Percentiles rank a stretch among this genome's conserved stretches.
Evolutionary conservation across 2,888 invertebrate species (phyloP).

Genomic region (Oligia fasciuncula): DNA sequence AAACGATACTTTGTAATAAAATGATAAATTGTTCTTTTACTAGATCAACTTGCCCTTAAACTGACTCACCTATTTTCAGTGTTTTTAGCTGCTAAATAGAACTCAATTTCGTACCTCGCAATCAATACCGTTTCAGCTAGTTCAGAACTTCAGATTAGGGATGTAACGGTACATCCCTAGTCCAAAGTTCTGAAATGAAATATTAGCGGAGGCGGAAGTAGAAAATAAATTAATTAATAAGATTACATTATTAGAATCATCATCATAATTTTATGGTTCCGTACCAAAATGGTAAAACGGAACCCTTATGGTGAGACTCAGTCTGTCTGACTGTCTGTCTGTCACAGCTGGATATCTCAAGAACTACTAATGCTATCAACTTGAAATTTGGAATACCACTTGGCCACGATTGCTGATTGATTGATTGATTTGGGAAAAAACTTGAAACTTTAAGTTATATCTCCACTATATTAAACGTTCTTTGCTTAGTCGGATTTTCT

Average conservation of each 20-base stretch:
- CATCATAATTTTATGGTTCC: too few relatives aligned
- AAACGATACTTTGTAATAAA: conserved; percentile 3
- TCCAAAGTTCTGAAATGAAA: background rate
- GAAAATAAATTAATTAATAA: background rate
- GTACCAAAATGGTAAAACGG: too few relatives aligned
- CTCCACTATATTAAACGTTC: background rate
- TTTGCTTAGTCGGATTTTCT: background rate
- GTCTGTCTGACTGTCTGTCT: too few relatives aligned
- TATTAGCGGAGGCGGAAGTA: background rate
- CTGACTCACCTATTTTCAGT: conserved; percentile 34
- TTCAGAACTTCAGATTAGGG: conserved; percentile 50
- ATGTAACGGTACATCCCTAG: background rate
- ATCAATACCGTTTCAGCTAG: conserved; percentile 73
- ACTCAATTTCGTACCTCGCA: conserved; percentile 67
- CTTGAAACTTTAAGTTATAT: background rate
- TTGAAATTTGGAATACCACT: too few relatives aligned
- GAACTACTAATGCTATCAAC: too few relatives aligned
- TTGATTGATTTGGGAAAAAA: too few relatives aligned
- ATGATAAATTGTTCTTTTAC: conserved; percentile 23
- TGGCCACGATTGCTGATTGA: too few relatives aligned
- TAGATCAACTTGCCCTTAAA: conserved; percentile 37
- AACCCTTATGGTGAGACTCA: too few relatives aligned
- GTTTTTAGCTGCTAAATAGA: conserved; percentile 61
- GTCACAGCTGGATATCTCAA: too few relatives aligned
- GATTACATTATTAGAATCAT: too few relatives aligned